Evolutionary conservation across 2,888 invertebrate species (phyloP), one percentile per base, ranked within the genome.

Genomic region (Azorinus chamasolen): DNA sequence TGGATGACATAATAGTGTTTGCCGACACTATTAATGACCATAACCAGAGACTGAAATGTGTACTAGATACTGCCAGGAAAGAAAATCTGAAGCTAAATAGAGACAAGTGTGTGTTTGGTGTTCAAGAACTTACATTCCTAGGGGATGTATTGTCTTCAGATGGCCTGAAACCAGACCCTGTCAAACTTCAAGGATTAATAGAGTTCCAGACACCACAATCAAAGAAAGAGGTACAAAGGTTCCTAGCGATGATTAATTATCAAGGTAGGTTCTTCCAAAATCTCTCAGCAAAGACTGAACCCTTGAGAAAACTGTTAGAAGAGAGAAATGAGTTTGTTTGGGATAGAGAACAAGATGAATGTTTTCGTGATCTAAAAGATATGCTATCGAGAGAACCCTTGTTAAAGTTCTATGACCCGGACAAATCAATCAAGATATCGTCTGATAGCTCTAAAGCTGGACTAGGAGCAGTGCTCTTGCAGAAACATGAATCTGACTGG

Each of bases 371-470:
- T 5, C 22, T 79, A n/a, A 74, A 74, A 43, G 20, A 57, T 54
- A n/a, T n/a, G n/a, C n/a, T n/a, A n/a, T 51, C 50, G 4, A 20
- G 51, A 50, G 45, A 59, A 32, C 75, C 68, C 20, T 68, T 79
- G 2, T 39, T 79, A n/a, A n/a, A n/a, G n/a, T n/a, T n/a, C n/a
- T n/a, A n/a, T 69, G 6, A 78, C 43, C 46, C 51, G 8, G 62
- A 69, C n/a, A 27, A 66, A 50, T 43, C 50, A 5, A 14, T 79
- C 18, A 43, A 37, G 25, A 41, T 79, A 5, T 68, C 37, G 39
- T 78, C 74, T 39, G 87, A 87, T 62, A 80, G 84, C 8, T 77
- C 73, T 37, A 71, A 71, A 27, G 51, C 78, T 53, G 83, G 82
- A 2, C 39, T 87, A 20, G 86, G 85, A 10, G 64, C 83, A 41